Conservation (phyloP, 1,140 invertebrate species). For the Agraylea sexmaculata region DNA sequence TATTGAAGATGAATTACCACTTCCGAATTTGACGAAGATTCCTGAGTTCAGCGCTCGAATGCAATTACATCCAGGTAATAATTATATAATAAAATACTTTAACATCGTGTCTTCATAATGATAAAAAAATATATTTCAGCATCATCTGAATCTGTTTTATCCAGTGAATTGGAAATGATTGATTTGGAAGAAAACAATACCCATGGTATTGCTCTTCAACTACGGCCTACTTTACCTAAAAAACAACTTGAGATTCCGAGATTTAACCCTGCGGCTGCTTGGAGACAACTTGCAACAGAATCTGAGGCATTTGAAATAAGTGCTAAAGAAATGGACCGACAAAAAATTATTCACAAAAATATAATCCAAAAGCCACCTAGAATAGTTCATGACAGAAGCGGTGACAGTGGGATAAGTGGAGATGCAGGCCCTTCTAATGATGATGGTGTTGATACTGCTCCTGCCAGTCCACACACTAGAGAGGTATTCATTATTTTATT, state of each 20-base stretch:
- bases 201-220: slow-evolving; percentile 53
- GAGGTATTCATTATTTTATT: slow-evolving; percentile 5
- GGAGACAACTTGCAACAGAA: slow-evolving; percentile 53
- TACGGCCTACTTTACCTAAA: slow-evolving; percentile 65
- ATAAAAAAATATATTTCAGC: slow-evolving; percentile 23
- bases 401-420: slow-evolving; percentile 69
- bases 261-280: slow-evolving; percentile 73
- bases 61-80: slow-evolving; percentile 18
- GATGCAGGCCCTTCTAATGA: slow-evolving; percentile 40
- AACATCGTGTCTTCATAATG: no score
- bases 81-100: no score
- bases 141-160: slow-evolving; percentile 42
- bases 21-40: no score
- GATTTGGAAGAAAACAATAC: slow-evolving; percentile 29
- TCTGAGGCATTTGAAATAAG: slow-evolving; percentile 11
- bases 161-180: slow-evolving; percentile 37
- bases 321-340: background rate
- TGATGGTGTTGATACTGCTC: slow-evolving; percentile 27
- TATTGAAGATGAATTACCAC: no score
- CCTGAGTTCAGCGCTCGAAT: slow-evolving; percentile 15
- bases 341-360: no score
- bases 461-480: slow-evolving; percentile 15
- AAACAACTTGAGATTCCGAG: slow-evolving; percentile 60
- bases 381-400: slow-evolving; percentile 48
- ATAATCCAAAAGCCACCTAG: no score